Conservation (phyloP, 1,140 invertebrate species). For the Reticulitermes speratus region DNA sequence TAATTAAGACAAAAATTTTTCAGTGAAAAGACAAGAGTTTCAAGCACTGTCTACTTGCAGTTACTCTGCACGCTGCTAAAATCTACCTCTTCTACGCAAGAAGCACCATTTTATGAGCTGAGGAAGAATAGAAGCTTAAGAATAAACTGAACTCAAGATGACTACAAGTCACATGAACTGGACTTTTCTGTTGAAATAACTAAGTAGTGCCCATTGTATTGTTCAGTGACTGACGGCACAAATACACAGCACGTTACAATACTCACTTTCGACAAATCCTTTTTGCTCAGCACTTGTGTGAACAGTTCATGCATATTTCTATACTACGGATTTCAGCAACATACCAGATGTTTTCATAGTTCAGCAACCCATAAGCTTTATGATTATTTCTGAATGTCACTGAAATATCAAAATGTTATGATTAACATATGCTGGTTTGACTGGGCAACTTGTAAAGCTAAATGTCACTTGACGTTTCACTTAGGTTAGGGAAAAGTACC, state of each 20-base stretch:
- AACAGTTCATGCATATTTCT: constrained; percentile 81
- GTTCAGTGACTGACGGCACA: too few relatives aligned
- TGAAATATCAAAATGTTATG: not conserved
- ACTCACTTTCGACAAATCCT: constrained; percentile 74
- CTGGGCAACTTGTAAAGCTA: not conserved
- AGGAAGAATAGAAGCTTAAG: too few relatives aligned
- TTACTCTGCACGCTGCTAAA: too few relatives aligned
- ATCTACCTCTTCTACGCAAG: too few relatives aligned
- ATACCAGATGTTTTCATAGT: not conserved
- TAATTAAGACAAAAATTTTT: too few relatives aligned
- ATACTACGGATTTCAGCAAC: not conserved
- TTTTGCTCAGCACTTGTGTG: constrained; percentile 78
- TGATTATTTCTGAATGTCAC: not conserved
- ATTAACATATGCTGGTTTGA: not conserved
- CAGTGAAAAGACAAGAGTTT: too few relatives aligned
- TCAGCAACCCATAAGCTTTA: not conserved
- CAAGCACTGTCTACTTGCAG: too few relatives aligned
- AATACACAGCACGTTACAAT: not conserved
- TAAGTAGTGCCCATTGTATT: too few relatives aligned
- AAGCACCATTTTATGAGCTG: too few relatives aligned
- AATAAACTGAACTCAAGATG: too few relatives aligned
- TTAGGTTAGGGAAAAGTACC: not conserved
- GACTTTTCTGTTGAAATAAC: too few relatives aligned
- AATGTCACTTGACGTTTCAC: not conserved
- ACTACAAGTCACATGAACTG: too few relatives aligned